Conservation (phyloP, 2,113 vertebrate species). For the Cochlearius cochlearius region DNA sequence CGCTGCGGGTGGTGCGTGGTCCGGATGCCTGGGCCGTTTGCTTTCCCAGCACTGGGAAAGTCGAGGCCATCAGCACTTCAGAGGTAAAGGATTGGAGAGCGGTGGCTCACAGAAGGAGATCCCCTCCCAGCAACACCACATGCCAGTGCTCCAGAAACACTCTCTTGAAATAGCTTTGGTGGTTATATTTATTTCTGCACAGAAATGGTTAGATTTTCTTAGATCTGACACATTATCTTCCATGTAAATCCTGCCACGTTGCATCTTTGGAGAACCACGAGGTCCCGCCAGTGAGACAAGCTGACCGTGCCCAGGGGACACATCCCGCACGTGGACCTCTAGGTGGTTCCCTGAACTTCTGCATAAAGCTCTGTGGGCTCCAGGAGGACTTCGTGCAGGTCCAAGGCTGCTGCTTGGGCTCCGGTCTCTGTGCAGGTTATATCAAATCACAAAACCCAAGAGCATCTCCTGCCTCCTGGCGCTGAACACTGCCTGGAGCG, state of each 20-base stretch:
- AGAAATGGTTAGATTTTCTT: neutral
- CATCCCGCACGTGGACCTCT: neutral
- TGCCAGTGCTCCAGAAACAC: neutral
- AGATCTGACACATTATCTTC: accelerated
- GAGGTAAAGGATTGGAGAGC: neutral
- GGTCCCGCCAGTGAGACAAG: neutral
- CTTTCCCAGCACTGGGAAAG: neutral
- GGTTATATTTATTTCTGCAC: neutral
- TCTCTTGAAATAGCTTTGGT: neutral
- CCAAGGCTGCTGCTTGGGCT: neutral
- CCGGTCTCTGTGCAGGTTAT: neutral
- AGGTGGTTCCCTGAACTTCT: neutral
- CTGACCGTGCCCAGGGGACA: neutral
- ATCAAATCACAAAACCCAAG: neutral
- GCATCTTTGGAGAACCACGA: neutral
- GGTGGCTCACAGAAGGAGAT: neutral
- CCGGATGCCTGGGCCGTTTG: neutral
- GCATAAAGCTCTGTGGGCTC: neutral
- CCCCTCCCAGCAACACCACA: neutral
- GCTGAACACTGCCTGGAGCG: accelerated
- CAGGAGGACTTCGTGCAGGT: neutral
- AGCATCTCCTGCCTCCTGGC: neutral
- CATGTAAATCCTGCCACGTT: neutral
- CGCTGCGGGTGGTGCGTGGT: accelerated
- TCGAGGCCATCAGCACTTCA: accelerated